Evolutionary conservation across 2,888 invertebrate species (phyloP).

Genomic region (Heliothis peltigera): DNA sequence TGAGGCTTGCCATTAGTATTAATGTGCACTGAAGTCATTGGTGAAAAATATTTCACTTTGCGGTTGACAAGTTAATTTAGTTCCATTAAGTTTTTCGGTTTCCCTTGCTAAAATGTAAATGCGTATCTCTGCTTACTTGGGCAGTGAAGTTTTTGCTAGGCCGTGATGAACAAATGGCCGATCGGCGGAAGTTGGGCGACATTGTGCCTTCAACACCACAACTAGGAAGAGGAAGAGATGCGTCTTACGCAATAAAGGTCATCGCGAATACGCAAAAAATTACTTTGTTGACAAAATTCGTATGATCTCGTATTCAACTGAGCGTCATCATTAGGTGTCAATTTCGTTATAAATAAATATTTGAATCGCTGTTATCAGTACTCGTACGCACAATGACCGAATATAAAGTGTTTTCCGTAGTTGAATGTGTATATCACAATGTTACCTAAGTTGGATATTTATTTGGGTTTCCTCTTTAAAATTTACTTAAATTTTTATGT

Average conservation of each 20-base stretch:
- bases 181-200: conserved; percentile 76
- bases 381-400: conserved; percentile 17
- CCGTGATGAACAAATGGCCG: conserved; percentile 60
- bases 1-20: conserved; percentile 36
- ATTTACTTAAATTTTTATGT: background rate
- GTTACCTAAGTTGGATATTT: background rate
- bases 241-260: conserved; percentile 83
- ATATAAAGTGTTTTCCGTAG: conserved; percentile 17
- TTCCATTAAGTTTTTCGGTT: conserved; percentile 38
- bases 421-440: conserved; percentile 4
- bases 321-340: conserved; percentile 28
- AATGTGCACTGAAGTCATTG: conserved; percentile 26
- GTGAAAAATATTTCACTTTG: conserved; percentile 48
- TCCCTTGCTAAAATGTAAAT: conserved; percentile 40
- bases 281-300: conserved; percentile 72
- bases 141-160: conserved; percentile 48
- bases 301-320: conserved; percentile 61
- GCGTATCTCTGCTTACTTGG: conserved; percentile 25
- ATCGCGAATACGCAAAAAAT: conserved; percentile 71
- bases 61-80: conserved; percentile 43
- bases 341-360: conserved; percentile 32
- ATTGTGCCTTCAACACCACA: conserved; percentile 71
- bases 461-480: background rate
- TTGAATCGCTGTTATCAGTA: conserved; percentile 16
- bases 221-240: conserved; percentile 85